Percentiles rank a stretch among this genome's conserved stretches.
phyloP scores from a whole-genome alignment of 2,888 invertebrate species.

The Apamea monoglypha region DNA sequence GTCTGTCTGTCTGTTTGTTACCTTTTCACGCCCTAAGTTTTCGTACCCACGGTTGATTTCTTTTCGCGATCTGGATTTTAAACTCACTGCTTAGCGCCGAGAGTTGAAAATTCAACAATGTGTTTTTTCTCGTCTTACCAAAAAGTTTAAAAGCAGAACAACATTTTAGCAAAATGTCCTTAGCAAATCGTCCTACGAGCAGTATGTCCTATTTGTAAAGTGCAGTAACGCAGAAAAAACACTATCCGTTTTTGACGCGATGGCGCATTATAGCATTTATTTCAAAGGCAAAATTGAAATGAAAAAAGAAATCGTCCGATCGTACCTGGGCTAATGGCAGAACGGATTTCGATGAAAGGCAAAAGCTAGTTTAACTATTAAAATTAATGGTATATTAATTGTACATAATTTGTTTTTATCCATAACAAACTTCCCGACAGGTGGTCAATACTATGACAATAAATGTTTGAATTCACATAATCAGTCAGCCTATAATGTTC shows the following conservation, averaged over 20 bases:
- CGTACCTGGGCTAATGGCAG: not conserved
- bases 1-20: not conserved
- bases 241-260: too few relatives aligned
- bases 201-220: too few relatives aligned
- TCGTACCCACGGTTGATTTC: not conserved
- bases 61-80: not conserved
- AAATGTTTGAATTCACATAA: not conserved
- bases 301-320: not conserved
- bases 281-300: too few relatives aligned
- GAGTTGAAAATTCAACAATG: not conserved
- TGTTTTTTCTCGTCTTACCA: too few relatives aligned
- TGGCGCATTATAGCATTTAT: too few relatives aligned
- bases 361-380: not conserved
- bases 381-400: too few relatives aligned
- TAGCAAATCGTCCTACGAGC: too few relatives aligned
- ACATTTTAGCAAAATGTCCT: too few relatives aligned
- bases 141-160: too few relatives aligned
- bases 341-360: not conserved
- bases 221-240: too few relatives aligned
- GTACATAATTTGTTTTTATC: constrained; percentile 6
- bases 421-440: not conserved
- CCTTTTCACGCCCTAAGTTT: not conserved
- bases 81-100: not conserved
- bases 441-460: not conserved
- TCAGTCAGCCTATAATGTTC: too few relatives aligned